phyloP scores from a whole-genome alignment of 2,113 vertebrate genomes.

The Propithecus coquereli region DNA sequence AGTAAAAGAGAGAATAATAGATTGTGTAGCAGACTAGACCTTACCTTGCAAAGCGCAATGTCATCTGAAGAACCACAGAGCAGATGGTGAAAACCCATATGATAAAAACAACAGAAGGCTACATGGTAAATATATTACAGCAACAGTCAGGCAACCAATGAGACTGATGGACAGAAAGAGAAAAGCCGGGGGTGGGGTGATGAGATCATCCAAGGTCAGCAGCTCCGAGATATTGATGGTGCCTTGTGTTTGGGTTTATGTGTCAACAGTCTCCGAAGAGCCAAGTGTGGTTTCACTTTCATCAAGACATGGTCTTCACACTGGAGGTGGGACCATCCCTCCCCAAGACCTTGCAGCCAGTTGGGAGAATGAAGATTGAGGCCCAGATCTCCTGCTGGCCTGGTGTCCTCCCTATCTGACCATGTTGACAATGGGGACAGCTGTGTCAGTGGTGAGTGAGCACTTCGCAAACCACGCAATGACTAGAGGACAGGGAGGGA shows the following conservation, averaged over 20 bases:
- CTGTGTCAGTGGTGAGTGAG: fast-evolving
- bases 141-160: background rate
- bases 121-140: background rate
- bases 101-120: conserved; percentile 58
- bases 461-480: background rate
- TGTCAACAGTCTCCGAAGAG: background rate
- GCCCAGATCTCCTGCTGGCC: background rate
- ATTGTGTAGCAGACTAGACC: background rate
- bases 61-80: background rate
- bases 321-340: background rate
- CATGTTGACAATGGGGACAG: background rate
- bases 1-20: background rate
- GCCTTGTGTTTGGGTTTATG: background rate
- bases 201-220: background rate
- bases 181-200: fast-evolving
- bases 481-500: too few species aligned
- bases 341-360: background rate
- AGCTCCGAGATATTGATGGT: background rate
- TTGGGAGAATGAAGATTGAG: background rate
- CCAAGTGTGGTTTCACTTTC: background rate
- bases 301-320: background rate
- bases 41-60: conserved; percentile 34
- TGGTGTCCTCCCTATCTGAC: background rate
- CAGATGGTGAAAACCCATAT: conserved; percentile 59
- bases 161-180: background rate